These are phyloP conservation scores for Hypotaenidia okinawae DNA, from an alignment of 2,797 vertebrate species.

Conservation along the genomic window DNA sequence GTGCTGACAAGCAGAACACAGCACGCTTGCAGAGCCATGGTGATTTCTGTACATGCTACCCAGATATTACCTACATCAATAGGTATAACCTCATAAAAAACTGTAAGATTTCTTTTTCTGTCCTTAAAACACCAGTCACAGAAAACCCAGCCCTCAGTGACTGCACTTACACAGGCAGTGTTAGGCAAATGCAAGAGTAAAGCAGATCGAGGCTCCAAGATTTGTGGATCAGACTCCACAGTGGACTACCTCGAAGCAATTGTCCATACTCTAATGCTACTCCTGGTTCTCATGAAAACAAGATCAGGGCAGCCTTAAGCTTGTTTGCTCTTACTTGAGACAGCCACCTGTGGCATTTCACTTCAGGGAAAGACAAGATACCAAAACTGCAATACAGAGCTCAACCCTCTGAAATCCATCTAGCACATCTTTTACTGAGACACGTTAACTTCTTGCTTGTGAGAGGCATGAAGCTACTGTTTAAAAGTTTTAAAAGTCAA, in stretches of 20 bases:
- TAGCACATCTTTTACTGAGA: background rate
- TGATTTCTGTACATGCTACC: background rate
- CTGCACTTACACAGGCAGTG: background rate
- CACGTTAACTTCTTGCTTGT: background rate
- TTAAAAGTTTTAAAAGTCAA: background rate
- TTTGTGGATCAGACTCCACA: background rate
- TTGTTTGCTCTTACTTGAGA: background rate
- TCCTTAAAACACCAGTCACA: background rate
- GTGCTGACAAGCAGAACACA: background rate
- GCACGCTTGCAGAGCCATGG: accelerated
- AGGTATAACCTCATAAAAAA: background rate
- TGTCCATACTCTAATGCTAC: background rate
- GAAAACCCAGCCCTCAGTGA: background rate
- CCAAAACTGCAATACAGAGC: background rate
- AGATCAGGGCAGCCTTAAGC: background rate
- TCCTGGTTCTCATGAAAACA: background rate
- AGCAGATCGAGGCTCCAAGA: background rate
- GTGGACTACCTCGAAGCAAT: background rate
- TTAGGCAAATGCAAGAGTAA: background rate
- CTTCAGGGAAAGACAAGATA: background rate
- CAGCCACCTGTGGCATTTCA: constrained; percentile 14
- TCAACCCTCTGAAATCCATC: constrained; percentile 34
- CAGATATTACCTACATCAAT: background rate
- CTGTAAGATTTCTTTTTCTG: background rate
- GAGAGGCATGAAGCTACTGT: background rate